phyloP scores from a whole-genome alignment of 64 coral and sea anemone species.

The Porites australiensis region DNA sequence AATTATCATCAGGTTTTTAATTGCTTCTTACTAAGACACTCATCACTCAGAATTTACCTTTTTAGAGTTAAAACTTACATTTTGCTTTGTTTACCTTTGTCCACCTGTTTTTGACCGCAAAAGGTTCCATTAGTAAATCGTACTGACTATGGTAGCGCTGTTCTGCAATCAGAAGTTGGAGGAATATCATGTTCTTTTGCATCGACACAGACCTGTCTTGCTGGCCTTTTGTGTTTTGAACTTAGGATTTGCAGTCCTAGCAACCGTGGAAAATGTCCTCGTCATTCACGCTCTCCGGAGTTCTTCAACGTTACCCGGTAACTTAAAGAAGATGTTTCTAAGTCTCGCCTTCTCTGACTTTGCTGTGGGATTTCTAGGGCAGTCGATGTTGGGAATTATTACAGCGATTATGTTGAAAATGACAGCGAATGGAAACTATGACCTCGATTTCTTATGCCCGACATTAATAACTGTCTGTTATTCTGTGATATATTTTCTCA shows the following conservation, averaged over 20 bases:
- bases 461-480: no score
- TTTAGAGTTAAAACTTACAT: no score
- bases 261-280: neutral
- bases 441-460: no score
- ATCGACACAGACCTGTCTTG: neutral
- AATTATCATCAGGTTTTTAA: no score
- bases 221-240: neutral
- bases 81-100: no score
- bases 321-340: neutral
- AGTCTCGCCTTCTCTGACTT: conserved; percentile 52
- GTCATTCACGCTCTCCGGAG: neutral
- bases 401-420: neutral
- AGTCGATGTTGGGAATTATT: neutral
- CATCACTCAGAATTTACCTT: no score
- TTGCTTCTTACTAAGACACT: no score
- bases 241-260: neutral
- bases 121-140: neutral
- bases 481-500: neutral
- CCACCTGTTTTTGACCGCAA: no score
- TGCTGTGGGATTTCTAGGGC: conserved; percentile 10
- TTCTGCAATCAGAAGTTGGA: neutral
- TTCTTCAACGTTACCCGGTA: neutral
- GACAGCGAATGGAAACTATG: neutral
- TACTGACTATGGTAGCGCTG: neutral
- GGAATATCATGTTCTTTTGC: neutral